Conservation (phyloP, 2,113 vertebrate genomes). For the Thryonomys swinderianus region DNA sequence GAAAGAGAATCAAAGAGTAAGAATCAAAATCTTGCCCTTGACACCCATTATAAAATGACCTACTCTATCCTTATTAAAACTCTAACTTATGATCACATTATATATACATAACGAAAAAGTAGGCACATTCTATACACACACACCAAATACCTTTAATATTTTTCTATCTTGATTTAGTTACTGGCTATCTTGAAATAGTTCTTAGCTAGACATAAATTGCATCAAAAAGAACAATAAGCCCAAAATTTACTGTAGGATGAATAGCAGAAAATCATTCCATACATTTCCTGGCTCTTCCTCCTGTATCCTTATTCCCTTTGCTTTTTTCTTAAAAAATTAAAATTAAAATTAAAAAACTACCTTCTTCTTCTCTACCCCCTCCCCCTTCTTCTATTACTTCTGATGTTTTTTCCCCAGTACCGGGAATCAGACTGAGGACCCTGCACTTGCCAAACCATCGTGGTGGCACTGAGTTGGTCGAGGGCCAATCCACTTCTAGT, state of each 20-base stretch:
- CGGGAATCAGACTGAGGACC: no score
- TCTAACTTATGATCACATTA: background rate
- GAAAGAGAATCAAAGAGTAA: background rate
- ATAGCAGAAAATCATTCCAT: background rate
- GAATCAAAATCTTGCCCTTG: background rate
- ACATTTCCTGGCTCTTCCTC: background rate
- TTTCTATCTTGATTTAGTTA: constrained; percentile 4
- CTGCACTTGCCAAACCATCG: no score
- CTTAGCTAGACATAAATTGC: background rate
- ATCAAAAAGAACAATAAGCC: background rate
- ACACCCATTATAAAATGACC: background rate
- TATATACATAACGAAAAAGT: background rate
- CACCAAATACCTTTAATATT: background rate
- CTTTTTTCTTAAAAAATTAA: no score
- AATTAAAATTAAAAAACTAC: background rate
- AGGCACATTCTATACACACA: background rate
- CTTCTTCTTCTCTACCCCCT: background rate
- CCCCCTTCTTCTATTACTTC: background rate
- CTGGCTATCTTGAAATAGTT: background rate
- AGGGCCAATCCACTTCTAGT: no score
- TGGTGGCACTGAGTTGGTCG: no score
- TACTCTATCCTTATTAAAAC: background rate
- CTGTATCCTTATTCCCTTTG: background rate
- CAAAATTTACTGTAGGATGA: background rate
- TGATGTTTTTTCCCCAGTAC: background rate